A percentile compares a stretch with the other conserved stretches of the same genome.
Evolutionary conservation across 2,888 invertebrate species (phyloP).

Genomic region (Drosophila monieri): DNA sequence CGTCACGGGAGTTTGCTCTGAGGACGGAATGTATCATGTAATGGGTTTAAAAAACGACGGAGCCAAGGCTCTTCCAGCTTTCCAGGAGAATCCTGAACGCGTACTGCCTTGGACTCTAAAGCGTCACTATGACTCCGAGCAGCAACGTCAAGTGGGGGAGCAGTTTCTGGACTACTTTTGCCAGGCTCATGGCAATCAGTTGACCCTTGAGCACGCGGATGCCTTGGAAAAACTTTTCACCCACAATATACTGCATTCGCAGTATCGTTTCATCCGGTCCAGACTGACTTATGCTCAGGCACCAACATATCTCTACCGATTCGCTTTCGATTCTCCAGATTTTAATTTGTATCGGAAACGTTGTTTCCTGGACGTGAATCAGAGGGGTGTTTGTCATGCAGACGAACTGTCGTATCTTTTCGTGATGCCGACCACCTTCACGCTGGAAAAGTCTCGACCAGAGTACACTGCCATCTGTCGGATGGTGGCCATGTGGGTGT

Average conservation of each 20-base stretch:
- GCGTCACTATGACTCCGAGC: constrained; percentile 9
- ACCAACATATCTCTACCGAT: constrained; percentile 80
- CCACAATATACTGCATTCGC: constrained; percentile 68
- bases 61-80: constrained; percentile 14
- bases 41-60: neutral
- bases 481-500: constrained; percentile 68
- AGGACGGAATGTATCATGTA: constrained; percentile 60
- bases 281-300: constrained; percentile 67
- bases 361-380: constrained; percentile 52
- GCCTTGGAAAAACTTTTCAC: constrained; percentile 61
- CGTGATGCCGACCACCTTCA: constrained; percentile 59
- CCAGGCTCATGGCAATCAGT: constrained; percentile 54
- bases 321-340: constrained; percentile 79
- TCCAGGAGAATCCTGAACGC: constrained; percentile 39
- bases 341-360: constrained; percentile 75
- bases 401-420: constrained; percentile 80
- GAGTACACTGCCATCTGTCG: constrained; percentile 75
- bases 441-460: constrained; percentile 51
- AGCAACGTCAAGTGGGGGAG: constrained; percentile 54
- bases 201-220: constrained; percentile 74
- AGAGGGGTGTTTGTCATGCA: constrained; percentile 68
- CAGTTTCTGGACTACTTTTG: constrained; percentile 61
- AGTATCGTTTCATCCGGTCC: constrained; percentile 68
- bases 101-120: constrained; percentile 39
- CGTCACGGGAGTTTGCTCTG: constrained; percentile 73